A percentile compares a stretch with the other conserved stretches of the same genome.
phyloP scores from a whole-genome alignment of 1,140 invertebrate species.

The Calliopsis andreniformis region DNA sequence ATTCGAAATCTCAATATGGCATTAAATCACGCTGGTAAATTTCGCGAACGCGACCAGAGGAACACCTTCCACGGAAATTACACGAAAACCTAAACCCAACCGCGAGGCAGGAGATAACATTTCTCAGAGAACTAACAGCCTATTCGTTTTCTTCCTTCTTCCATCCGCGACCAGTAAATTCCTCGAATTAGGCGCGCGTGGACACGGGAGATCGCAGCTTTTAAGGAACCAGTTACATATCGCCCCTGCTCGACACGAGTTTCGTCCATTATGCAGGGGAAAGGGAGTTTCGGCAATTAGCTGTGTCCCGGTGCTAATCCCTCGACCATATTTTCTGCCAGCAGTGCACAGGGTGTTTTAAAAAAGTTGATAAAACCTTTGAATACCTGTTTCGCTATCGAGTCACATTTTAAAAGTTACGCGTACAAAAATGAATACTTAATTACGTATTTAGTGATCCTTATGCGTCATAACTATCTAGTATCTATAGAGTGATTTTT shows the following conservation, averaged over 20 bases:
- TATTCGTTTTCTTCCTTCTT: not conserved
- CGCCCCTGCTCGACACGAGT: constrained; percentile 17
- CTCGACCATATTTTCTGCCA: constrained; percentile 40
- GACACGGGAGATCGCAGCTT: constrained; percentile 1
- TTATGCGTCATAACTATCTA: too few species aligned
- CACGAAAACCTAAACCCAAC: constrained; percentile 13
- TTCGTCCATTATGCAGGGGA: constrained; percentile 28
- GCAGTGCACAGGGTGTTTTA: too few species aligned
- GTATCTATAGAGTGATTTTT: too few species aligned
- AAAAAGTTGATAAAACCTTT: too few species aligned
- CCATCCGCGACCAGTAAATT: constrained; percentile 25
- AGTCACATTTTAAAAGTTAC: too few species aligned
- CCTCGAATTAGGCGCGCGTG: constrained; percentile 46
- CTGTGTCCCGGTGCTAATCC: constrained; percentile 35
- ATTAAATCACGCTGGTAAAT: constrained; percentile 53
- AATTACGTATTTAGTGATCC: too few species aligned
- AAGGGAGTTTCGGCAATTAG: constrained; percentile 54
- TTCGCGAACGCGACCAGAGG: constrained; percentile 32
- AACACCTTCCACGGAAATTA: not conserved
- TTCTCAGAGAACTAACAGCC: constrained; percentile 22
- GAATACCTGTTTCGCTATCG: too few species aligned
- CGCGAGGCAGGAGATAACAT: constrained; percentile 6
- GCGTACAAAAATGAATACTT: too few species aligned
- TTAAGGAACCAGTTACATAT: constrained; percentile 50
- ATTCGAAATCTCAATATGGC: constrained; percentile 51